These are phyloP conservation scores for Glaucidium brasilianum DNA, from an alignment of 2,113 vertebrate genomes.

Conservation along the genomic window DNA sequence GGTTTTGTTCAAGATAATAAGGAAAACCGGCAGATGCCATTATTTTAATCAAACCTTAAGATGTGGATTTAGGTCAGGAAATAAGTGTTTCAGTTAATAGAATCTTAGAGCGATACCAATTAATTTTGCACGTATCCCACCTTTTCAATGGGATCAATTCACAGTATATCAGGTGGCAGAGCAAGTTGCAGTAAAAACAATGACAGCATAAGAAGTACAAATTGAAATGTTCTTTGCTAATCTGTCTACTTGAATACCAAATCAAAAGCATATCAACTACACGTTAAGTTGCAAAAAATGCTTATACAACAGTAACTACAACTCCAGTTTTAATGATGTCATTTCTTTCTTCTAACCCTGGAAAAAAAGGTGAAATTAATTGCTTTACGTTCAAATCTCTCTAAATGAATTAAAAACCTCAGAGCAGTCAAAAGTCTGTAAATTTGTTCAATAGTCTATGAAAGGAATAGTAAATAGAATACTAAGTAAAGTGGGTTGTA, in stretches of 20 bases:
- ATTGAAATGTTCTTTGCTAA: conserved; percentile 9
- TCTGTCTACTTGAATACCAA: background rate
- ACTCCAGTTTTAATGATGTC: background rate
- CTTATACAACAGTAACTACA: background rate
- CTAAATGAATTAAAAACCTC: background rate
- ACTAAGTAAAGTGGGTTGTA: background rate
- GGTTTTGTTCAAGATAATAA: background rate
- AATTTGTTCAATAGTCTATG: background rate
- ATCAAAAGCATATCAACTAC: background rate
- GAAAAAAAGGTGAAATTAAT: background rate
- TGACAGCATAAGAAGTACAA: background rate
- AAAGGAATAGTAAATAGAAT: background rate
- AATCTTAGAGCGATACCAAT: background rate
- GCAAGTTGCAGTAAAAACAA: background rate
- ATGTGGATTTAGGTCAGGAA: background rate
- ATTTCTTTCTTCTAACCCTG: background rate
- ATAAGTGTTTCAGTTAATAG: background rate
- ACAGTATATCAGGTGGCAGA: background rate
- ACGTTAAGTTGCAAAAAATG: background rate
- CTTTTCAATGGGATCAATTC: background rate
- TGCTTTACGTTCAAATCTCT: background rate
- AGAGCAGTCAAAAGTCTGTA: background rate
- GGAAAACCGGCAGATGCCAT: background rate
- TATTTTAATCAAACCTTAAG: conserved; percentile 31
- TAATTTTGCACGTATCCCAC: background rate